A percentile compares a stretch with the other conserved stretches of the same genome.
Evolutionary conservation across 2,888 invertebrate species (phyloP).

Genomic region (Pseudococcus viburni): DNA sequence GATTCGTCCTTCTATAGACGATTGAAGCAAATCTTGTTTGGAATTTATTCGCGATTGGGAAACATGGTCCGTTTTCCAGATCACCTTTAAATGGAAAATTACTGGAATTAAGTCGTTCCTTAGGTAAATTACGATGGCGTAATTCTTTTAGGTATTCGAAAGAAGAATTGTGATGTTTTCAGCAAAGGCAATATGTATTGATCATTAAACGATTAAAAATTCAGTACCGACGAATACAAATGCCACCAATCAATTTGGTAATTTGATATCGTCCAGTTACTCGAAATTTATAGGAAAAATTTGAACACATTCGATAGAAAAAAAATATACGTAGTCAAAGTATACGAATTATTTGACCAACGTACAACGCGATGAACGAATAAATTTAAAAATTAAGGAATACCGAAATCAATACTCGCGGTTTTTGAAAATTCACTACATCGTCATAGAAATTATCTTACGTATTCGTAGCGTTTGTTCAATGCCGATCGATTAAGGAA

Average conservation of each 20-base stretch:
- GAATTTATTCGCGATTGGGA: neutral
- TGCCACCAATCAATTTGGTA: neutral
- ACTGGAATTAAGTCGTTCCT: neutral
- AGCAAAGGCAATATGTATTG: neutral
- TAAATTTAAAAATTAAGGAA: neutral
- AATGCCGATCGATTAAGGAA: neutral
- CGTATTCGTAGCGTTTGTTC: neutral
- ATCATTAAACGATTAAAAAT: no score
- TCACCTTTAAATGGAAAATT: neutral
- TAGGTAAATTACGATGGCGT: constrained; percentile 2
- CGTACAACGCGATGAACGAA: no score
- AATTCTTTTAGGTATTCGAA: neutral
- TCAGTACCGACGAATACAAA: no score
- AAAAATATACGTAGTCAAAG: neutral
- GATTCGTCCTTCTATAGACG: neutral
- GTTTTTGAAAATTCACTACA: neutral
- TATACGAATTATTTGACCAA: neutral
- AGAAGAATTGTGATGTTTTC: neutral
- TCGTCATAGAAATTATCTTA: neutral
- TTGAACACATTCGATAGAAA: neutral
- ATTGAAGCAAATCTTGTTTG: constrained; percentile 16
- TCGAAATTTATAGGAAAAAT: neutral
- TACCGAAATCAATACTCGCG: neutral
- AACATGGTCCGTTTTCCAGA: neutral
- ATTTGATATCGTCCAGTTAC: neutral